These are phyloP conservation scores for Cerastoderma edule DNA, from an alignment of 2,888 invertebrate genomes.

Conservation along the genomic window DNA sequence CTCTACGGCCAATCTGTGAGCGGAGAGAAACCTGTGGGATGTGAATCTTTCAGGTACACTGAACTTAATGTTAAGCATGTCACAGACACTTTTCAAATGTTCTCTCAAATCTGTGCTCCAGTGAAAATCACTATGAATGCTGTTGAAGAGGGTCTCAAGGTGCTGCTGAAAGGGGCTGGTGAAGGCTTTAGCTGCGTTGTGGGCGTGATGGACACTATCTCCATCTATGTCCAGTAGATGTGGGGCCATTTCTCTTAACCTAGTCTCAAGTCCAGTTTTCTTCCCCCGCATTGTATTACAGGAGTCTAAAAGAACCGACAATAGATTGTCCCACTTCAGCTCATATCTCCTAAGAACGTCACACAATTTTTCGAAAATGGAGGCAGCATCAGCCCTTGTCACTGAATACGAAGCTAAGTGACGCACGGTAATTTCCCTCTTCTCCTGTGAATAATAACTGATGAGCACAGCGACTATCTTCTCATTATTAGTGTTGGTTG, in stretches of 20 bases:
- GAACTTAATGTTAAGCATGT: conserved; percentile 39
- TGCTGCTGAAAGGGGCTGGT: conserved; percentile 54
- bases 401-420: conserved; percentile 50
- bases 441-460: conserved; percentile 23
- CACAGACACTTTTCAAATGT: conserved; percentile 48
- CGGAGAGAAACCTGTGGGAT: conserved; percentile 63
- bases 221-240: conserved; percentile 70
- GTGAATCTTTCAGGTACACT: conserved; percentile 56
- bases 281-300: conserved; percentile 65
- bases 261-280: conserved; percentile 63
- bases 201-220: conserved; percentile 65
- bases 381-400: conserved; percentile 33
- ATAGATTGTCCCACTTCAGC: conserved; percentile 65
- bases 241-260: conserved; percentile 47
- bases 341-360: conserved; percentile 40
- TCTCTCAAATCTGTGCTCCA: conserved; percentile 60
- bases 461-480: conserved; percentile 49
- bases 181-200: conserved; percentile 67
- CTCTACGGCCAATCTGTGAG: conserved; percentile 51
- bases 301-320: conserved; percentile 65
- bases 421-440: conserved; percentile 39
- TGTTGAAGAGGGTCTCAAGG: conserved; percentile 55
- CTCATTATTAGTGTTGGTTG: conserved; percentile 39
- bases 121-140: conserved; percentile 63
- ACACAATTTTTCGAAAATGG: conserved; percentile 41